Base-by-base conservation (phyloP, 2,888 invertebrate genomes). In the Brachylomia viminalis region DNA sequence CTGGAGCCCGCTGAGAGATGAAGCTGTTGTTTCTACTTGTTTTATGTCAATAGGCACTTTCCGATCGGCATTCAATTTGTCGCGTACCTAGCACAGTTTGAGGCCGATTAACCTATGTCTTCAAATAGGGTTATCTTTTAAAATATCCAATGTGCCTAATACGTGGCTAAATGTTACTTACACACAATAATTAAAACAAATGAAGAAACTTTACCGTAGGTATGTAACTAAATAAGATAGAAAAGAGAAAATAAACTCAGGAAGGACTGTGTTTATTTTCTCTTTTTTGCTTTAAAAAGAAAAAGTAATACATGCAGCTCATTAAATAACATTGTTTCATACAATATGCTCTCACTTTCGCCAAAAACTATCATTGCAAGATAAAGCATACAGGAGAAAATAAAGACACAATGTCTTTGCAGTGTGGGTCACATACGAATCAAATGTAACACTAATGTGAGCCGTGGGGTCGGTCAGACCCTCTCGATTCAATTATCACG, bases 401-500 rank as follows among this genome's bases (percentile, higher is more conserved):
- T 89, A 91, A 91, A 91, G 86, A 89, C 83, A 33, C 56, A 87
- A 80, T 85, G 66, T 42, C 38, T 52, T 56, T 78, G 86, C 91
- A 88, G 88, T 89, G 91, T 90, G 90, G 90, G 89, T 90, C 92
- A 91, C 93, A 95, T 94, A 93, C 91, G 94, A 95, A 94, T 95
- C 94, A 92, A 95, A 95, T 95, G 95, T 95, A 93, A 93, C 94
- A 93, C 93, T 93, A 94, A 94, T 93, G 92, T 88, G 89, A 89
- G 88, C 89, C 87, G 86, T 87, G 89, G 93, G 94, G 92, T 90
- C 89, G 87, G 84, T 70, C 86, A 88, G 94, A 93, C 95, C 96
- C 96, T 91, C 93, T 91, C 92, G 91, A 95, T 95, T 95, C 96
- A 96, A 96, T 96, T 96, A 96, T 95, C 92, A 90, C 94, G 93